Base-by-base conservation (phyloP, 2,113 vertebrate species). In the Indicator maculatus region DNA sequence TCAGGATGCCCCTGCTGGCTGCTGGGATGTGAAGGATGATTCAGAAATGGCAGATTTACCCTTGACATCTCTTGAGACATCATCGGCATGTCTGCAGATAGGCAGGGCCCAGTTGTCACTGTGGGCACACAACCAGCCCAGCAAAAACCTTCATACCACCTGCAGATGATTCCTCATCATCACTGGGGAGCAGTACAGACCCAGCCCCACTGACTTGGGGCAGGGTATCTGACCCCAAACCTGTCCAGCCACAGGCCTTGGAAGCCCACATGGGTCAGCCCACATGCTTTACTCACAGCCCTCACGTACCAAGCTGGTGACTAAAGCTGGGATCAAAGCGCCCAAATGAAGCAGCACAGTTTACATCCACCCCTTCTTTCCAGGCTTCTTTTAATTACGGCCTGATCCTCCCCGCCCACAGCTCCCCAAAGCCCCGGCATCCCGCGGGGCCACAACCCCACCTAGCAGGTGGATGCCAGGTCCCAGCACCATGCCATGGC, bases 311-410 rank as follows among this genome's bases (percentile, higher is more conserved):
- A 90, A 74, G 69, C 19, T 0, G 7, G 76, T 96, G 96, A 96
- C 90, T 90, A 95, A 96, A 94, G 94, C 45, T 0, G 0, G 90
- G 93, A 96, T 95, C 96, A 94, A 95, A 95, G 96, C 3, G 0
- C 80, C 88, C 95, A 91, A 88, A 91, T 80, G 86, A 95, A 88
- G 95, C 58, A 93, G 88, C 28, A 2, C 30, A n/a, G 45, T 77
- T 90, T 59, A 80, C 69, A 91, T 80, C 95, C 92, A 96, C 95
- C 92, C 92, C 63, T 88, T 79, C 86, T 19, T 91, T 90, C 60
- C 93, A 74, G 86, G 85, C 83, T 81, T 79, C 23, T 83, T 78
- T 86, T 95, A 96, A 96, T 96, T 91, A 96, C 6, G 1, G 72
- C 5, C 1, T 8, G 64, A 70, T 74, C 60, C 26, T 94, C 38